A percentile compares a stretch with the other conserved stretches of the same genome.
Conservation (phyloP, 2,797 vertebrate species). For the Phoebastria nigripes region DNA sequence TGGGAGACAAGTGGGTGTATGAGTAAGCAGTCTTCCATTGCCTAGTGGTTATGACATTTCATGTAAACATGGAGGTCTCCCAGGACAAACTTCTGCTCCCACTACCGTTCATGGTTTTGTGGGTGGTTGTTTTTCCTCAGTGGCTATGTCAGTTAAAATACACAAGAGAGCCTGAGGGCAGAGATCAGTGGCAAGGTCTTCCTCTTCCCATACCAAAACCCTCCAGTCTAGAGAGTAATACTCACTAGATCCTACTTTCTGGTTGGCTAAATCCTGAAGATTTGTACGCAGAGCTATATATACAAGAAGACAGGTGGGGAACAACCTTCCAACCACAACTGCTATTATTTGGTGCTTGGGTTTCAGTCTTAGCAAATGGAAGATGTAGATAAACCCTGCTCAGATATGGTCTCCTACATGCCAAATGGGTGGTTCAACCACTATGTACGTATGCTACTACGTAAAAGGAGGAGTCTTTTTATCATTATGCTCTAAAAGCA, state of each 20-base stretch:
- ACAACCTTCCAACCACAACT: neutral
- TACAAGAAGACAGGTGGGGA: neutral
- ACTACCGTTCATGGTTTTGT: neutral
- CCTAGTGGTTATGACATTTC: neutral
- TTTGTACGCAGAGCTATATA: neutral
- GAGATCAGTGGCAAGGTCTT: neutral
- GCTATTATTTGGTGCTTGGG: neutral
- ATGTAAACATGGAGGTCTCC: neutral
- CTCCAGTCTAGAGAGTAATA: neutral
- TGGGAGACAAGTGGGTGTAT: neutral
- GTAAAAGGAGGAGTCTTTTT: neutral
- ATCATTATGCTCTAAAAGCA: neutral
- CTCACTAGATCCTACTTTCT: neutral
- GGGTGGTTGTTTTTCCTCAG: neutral
- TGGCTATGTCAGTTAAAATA: neutral
- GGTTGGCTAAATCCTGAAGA: neutral
- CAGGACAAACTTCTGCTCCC: neutral
- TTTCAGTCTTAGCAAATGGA: neutral
- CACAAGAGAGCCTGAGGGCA: neutral
- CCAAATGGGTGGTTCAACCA: neutral
- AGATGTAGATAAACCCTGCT: neutral
- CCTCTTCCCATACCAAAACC: neutral
- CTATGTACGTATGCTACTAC: accelerated
- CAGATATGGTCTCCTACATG: neutral
- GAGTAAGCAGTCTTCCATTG: neutral